Conservation (phyloP, 2,113 vertebrate species). For the Coracopsis vasa region DNA sequence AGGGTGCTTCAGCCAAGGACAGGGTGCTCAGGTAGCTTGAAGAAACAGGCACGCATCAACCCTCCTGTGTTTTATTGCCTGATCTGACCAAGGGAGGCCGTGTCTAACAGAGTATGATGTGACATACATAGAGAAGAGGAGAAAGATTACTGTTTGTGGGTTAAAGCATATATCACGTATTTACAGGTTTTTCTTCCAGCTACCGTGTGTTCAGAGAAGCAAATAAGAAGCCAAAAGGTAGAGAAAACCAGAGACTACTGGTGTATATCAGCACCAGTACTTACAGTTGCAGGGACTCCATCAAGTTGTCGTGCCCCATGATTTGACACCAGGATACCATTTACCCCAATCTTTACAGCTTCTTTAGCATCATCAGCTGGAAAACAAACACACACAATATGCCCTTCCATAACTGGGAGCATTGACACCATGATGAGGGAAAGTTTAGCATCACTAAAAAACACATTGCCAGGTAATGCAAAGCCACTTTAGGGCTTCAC, state of each 20-base stretch:
- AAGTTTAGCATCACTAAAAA: neutral
- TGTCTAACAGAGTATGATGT: neutral
- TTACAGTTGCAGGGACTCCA: slow-evolving; percentile 88
- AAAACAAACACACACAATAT: neutral
- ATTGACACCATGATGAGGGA: neutral
- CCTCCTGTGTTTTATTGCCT: neutral
- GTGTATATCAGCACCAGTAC: neutral
- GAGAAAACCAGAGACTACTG: neutral
- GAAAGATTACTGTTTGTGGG: neutral
- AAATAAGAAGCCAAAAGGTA: neutral
- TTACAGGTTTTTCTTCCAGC: neutral
- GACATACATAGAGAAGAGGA: neutral
- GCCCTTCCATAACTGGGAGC: neutral
- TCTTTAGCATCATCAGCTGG: slow-evolving; percentile 85
- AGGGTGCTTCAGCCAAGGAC: neutral
- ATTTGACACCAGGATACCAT: slow-evolving; percentile 94
- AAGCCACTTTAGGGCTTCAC: neutral
- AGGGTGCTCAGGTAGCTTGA: neutral
- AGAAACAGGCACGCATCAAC: neutral
- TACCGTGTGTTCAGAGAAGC: neutral
- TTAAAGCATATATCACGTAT: neutral
- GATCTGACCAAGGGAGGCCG: neutral
- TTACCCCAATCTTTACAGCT: slow-evolving; percentile 85
- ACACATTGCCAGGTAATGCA: neutral
- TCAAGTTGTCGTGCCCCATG: slow-evolving; percentile 88